Evolutionary conservation across 2,113 vertebrate species (phyloP), one percentile per base, ranked within the genome.

Genomic region (Mormyrus lacerda): DNA sequence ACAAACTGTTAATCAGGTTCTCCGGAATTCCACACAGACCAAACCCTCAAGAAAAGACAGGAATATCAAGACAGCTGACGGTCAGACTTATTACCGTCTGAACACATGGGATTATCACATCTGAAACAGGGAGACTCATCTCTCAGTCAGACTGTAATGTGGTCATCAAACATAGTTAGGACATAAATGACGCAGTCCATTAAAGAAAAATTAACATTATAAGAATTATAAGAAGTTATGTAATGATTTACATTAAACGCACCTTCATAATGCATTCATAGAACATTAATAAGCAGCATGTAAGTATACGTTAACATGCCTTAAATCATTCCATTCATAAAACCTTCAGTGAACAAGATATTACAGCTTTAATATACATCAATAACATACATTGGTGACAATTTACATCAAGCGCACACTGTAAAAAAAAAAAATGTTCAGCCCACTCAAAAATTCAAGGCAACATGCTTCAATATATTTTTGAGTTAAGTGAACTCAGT

Each of bases 1-100:
- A 93, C 88, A 99, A 95, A 92, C 97, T 97, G 73, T 95, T 97
- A 91, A 99, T 99, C 17, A 99, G 97, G 90, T 99, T 99, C 93
- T 99, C 98, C 27, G 98, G 98, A 91, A 99, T 99, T 9, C 98
- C 98, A 93, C 98, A 99, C 27, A 99, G 93, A 44, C 98, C 98
- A 93, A 99, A 99, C 4, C 47, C 98, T 98, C 99, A 90, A 0
- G 17, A 85, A 89, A 27, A 42, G 90, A 53, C 0, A 87, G 24
- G 90, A 31, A 73, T 45, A 85, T 48, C 21, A 79, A 79, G 83
- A 85, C 88, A 0, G 84, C 2, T 0, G n/a, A 90, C 24, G 11
- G 7, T 51, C 21, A 21, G 11, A 21, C 35, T 76, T 19, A 39
- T 55, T 87, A 55, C 50, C 11, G 2, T 27, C 55, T 42, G 53